These are phyloP conservation scores for Himalopsyche japonica DNA, from an alignment of 2,888 invertebrate species.

Conservation along the genomic window DNA sequence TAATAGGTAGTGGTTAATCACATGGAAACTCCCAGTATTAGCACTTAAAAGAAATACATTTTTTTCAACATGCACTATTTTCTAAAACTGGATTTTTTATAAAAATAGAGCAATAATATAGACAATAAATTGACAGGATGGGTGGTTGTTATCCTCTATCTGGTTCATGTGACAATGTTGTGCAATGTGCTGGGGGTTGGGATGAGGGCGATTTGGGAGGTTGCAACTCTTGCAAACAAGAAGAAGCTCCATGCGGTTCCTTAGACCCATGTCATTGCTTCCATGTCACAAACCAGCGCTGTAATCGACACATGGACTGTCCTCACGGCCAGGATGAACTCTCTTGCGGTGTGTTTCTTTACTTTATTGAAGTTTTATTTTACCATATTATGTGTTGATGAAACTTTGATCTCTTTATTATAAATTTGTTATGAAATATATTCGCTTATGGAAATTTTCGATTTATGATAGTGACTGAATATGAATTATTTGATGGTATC, in stretches of 20 bases:
- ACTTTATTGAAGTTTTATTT: not conserved
- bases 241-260: slow-evolving; percentile 26
- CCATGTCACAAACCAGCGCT: slow-evolving; percentile 24
- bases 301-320: slow-evolving; percentile 38
- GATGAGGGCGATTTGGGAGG: slow-evolving; percentile 30
- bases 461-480: too few relatives aligned
- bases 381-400: too few relatives aligned
- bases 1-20: too few relatives aligned
- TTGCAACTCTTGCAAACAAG: slow-evolving; percentile 25
- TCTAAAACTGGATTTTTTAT: too few relatives aligned
- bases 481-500: too few relatives aligned
- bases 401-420: too few relatives aligned
- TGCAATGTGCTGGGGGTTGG: slow-evolving; percentile 32
- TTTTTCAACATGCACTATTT: too few relatives aligned
- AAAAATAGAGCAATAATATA: not conserved
- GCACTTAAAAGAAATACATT: too few relatives aligned
- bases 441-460: not conserved
- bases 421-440: not conserved
- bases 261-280: slow-evolving; percentile 32
- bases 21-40: too few relatives aligned
- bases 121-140: slow-evolving; percentile 2
- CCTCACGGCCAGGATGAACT: slow-evolving; percentile 34
- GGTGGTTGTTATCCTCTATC: slow-evolving; percentile 32
- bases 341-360: slow-evolving; percentile 25
- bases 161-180: slow-evolving; percentile 29